These are phyloP conservation scores for Phrixothrix hirtus DNA, from an alignment of 2,888 invertebrate species.

Conservation along the genomic window DNA sequence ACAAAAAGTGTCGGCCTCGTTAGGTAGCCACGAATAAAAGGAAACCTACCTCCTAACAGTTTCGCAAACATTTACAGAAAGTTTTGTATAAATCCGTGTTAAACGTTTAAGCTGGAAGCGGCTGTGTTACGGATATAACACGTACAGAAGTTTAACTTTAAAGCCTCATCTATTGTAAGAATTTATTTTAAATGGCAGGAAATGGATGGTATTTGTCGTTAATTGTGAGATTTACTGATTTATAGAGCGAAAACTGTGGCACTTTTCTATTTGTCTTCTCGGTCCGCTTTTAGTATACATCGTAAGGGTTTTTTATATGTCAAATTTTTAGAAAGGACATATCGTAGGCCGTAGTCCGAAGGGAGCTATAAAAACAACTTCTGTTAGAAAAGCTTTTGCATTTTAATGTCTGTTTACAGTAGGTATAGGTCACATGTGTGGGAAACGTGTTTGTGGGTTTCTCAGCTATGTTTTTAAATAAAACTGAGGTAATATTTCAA, in stretches of 20 bases:
- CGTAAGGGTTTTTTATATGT: not conserved
- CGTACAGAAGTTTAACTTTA: conserved; percentile 14
- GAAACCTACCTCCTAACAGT: conserved; percentile 12
- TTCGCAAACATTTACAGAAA: conserved; percentile 17
- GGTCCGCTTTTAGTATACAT: not conserved
- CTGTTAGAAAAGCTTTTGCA: conserved; percentile 1
- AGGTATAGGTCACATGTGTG: not conserved
- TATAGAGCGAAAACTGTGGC: conserved; percentile 15
- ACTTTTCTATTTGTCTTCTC: conserved; percentile 1
- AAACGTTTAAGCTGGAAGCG: conserved; percentile 9
- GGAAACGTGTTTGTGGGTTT: not conserved
- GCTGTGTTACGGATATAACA: conserved; percentile 6
- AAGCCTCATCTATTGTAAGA: not conserved
- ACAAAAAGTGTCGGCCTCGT: conserved; percentile 20
- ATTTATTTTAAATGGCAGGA: conserved; percentile 13
- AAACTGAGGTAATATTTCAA: not conserved
- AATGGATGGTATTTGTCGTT: conserved; percentile 7
- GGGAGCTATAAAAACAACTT: conserved; percentile 5
- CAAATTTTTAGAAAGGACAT: not conserved
- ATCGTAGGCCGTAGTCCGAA: not conserved
- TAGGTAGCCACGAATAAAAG: conserved; percentile 18
- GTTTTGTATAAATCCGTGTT: conserved; percentile 13
- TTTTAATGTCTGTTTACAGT: conserved; percentile 2
- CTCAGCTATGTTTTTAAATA: not conserved
- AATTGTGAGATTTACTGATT: conserved; percentile 11